Evolutionary conservation across 35 echinoderm and acorn worm species (phyloP), one percentile per base, ranked within the genome.

Genomic region (Eucidaris tribuloides): DNA sequence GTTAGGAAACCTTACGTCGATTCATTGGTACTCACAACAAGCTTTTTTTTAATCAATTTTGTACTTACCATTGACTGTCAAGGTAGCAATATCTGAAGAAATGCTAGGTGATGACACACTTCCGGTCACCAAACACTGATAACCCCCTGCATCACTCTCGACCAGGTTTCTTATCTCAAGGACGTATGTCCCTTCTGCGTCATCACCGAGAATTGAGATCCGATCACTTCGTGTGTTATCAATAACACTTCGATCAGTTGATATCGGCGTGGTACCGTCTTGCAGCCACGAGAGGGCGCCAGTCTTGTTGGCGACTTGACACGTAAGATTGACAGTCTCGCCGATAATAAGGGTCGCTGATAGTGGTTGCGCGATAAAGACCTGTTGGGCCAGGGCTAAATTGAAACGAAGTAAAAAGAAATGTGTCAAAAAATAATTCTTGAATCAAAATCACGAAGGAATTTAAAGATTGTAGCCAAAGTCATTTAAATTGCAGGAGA

Each of bases 341-440:
- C 94, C 94, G 3, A 87, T 62, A 17, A 57, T 55, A 14, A 68
- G 86, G 15, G 74, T 50, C 15, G 64, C 62, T 39, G 83, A 82
- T 31, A 58, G 18, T 19, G 94, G 94, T 25, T 85, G 60, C 20
- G 82, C 63, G 2, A 52, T 65, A 35, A 97, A 92, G 7, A 78
- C 30, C 57, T 97, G 94, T 72, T 97, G 92, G 7, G 24, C 82
- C n/a, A n/a, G n/a, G n/a, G n/a, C n/a, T n/a, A n/a, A n/a, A n/a
- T n/a, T n/a, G n/a, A n/a, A n/a, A n/a, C n/a, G n/a, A n/a, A n/a
- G n/a, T n/a, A n/a, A n/a, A n/a, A n/a, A n/a, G n/a, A n/a, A n/a
- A n/a, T n/a, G n/a, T n/a, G n/a, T n/a, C n/a, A n/a, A n/a, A n/a
- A n/a, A n/a, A n/a, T n/a, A n/a, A n/a, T n/a, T n/a, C n/a, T n/a